Base-by-base conservation (phyloP, 2,888 invertebrate genomes). In the Ophioninae sp. region DNA sequence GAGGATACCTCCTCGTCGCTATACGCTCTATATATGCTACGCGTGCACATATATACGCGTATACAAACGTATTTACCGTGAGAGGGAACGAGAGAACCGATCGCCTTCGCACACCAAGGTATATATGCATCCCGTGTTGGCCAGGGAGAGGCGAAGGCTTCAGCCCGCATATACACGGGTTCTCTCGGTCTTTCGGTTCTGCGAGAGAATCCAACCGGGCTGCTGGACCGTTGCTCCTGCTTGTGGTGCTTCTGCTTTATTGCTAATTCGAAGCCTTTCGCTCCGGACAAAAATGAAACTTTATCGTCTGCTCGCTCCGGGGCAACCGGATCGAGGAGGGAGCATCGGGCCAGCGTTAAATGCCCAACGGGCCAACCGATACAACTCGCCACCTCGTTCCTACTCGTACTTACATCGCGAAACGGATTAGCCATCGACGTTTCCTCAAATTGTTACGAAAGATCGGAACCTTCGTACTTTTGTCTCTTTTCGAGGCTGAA, bases 191-290 rank as follows among this genome's bases (percentile, higher is more conserved):
- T 50, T 50, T 37, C 41, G 68, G 70, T 44, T 61, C 50, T 37
- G 73, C 37, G 21, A 73, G 78, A 82, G 78, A 78, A 73, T 82
- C 74, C 73, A 64, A 78, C n/a, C 20, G 59, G 13, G 64, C 37
- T 67, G 65, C 30, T 50, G 61, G 72, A 13, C 62, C 69, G 68
- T 69, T 77, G 77, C 77, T 65, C 59, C 76, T 67, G 72, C 79
- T 72, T 56, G 37, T 73, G 81, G 67, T 84, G 84, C 81, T 82
- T 89, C 89, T 90, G 91, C 90, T 91, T 91, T 91, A 91, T 91
- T 91, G 91, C 91, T 92, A 91, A 92, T 92, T 92, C 90, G 89
- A 89, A 91, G 91, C 91, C 90, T 88, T 90, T 89, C 90, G 88
- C 84, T 87, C 88, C 87, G 88, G 89, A 30, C 89, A 89, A 89